A percentile compares a stretch with the other conserved stretches of the same genome.
These are phyloP conservation scores for Sinocyclocheilus maitianheensis DNA, from an alignment of 2,113 vertebrate genomes.

Conservation along the genomic window DNA sequence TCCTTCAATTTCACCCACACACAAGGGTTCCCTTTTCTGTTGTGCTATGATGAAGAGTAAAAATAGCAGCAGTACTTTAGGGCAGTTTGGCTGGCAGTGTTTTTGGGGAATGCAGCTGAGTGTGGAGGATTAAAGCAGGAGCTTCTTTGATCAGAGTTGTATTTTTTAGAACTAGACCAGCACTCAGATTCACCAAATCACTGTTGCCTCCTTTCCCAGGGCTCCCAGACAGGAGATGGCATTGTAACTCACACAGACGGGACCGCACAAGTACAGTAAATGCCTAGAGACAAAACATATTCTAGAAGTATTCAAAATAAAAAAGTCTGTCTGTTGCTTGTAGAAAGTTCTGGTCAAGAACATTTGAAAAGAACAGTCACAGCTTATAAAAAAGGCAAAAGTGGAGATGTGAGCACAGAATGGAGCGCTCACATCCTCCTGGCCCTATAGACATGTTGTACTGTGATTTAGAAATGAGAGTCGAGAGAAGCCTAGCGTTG, in stretches of 20 bases:
- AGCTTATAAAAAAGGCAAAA: not conserved
- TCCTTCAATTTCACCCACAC: slow-evolving; percentile 63
- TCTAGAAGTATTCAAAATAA: no score
- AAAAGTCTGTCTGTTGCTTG: not conserved
- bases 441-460: not conserved
- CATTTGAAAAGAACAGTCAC: not conserved
- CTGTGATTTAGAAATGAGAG: not conserved
- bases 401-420: not conserved
- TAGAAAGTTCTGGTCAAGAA: not conserved
- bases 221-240: slow-evolving; percentile 75
- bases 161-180: slow-evolving; percentile 49
- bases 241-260: slow-evolving; percentile 67
- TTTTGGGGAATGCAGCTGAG: slow-evolving; percentile 69
- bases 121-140: slow-evolving; percentile 74
- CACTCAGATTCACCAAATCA: slow-evolving; percentile 28
- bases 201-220: slow-evolving; percentile 50
- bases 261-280: not conserved
- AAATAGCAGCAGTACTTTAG: slow-evolving; percentile 78
- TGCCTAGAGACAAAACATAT: not conserved
- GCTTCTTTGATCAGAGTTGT: slow-evolving; percentile 74
- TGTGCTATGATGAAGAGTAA: slow-evolving; percentile 67
- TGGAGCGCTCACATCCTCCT: not conserved
- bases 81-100: slow-evolving; percentile 75
- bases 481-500: not conserved
- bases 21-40: slow-evolving; percentile 67